A percentile compares a stretch with the other conserved stretches of the same genome.
Evolutionary conservation across 2,888 invertebrate species (phyloP).

Genomic region (Agelastica alni): DNA sequence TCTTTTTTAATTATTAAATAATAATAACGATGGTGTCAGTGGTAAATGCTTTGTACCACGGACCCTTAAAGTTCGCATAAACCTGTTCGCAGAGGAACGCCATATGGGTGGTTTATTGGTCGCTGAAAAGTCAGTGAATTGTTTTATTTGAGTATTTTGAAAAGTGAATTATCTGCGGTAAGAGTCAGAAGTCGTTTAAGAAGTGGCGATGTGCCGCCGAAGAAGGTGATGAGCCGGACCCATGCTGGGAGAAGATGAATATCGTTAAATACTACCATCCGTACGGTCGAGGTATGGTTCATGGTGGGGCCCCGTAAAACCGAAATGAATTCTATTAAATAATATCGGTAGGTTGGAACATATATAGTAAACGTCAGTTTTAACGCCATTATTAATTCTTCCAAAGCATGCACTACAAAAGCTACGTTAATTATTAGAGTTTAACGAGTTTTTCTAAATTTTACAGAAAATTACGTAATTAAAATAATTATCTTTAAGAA

Average conservation of each 20-base stretch:
- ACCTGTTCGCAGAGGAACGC: constrained; percentile 15
- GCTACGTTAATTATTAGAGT: too few species aligned
- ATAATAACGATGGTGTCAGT: too few species aligned
- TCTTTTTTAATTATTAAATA: too few species aligned
- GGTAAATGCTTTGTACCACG: constrained; percentile 6
- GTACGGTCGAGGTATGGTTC: constrained; percentile 1
- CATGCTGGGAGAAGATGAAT: constrained; percentile 45
- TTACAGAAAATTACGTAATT: too few species aligned
- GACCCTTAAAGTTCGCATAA: constrained; percentile 9
- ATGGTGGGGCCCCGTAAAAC: constrained; percentile 1
- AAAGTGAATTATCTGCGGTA: constrained; percentile 36
- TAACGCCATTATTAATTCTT: too few species aligned
- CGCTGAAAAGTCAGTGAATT: constrained; percentile 28
- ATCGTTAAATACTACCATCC: constrained; percentile 30
- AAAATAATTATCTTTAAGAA: too few species aligned
- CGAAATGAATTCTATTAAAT: constrained; percentile 6
- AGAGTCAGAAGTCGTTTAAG: constrained; percentile 43
- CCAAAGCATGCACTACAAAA: too few species aligned
- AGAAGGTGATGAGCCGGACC: constrained; percentile 43
- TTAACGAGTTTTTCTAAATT: too few species aligned
- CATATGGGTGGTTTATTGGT: constrained; percentile 32
- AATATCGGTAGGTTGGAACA: too few species aligned
- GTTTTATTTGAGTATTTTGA: constrained; percentile 36
- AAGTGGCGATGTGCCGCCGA: constrained; percentile 44
- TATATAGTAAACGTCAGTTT: too few species aligned